A percentile compares a stretch with the other conserved stretches of the same genome.
These are phyloP conservation scores for Orchesella flavescens DNA, from an alignment of 2,888 invertebrate genomes.

Conservation along the genomic window DNA sequence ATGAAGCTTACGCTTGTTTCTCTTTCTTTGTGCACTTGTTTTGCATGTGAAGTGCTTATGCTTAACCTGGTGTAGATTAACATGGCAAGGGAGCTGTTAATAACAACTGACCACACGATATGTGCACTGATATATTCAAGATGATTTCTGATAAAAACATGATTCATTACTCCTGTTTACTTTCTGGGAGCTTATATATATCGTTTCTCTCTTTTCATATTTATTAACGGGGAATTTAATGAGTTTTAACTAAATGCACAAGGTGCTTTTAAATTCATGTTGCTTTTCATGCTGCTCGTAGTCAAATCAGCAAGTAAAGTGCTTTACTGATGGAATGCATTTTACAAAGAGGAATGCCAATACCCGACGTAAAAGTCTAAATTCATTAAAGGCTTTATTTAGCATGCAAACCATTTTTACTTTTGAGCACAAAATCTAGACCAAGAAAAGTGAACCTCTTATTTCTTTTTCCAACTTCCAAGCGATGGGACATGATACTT, in stretches of 20 bases:
- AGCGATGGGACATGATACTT: too few species aligned
- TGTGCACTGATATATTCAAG: conserved; percentile 41
- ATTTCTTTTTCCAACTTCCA: too few species aligned
- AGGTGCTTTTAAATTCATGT: conserved; percentile 32
- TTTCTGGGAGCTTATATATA: conserved; percentile 58
- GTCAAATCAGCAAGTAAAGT: conserved; percentile 6
- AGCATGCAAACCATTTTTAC: too few species aligned
- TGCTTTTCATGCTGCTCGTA: conserved; percentile 15
- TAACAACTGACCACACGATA: conserved; percentile 55
- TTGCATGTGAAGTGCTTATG: not conserved
- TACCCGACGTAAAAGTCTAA: not conserved
- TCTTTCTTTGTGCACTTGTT: conserved; percentile 8
- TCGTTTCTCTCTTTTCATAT: conserved; percentile 61
- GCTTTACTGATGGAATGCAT: not conserved
- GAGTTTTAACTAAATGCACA: conserved; percentile 57
- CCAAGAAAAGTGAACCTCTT: too few species aligned
- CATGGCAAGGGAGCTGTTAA: conserved; percentile 30
- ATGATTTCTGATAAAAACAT: conserved; percentile 60
- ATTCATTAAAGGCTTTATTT: too few species aligned
- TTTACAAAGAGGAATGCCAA: not conserved
- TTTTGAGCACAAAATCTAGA: too few species aligned
- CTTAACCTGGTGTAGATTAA: not conserved
- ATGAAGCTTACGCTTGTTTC: conserved; percentile 39
- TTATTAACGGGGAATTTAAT: conserved; percentile 62
- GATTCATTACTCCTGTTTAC: conserved; percentile 52